Evolutionary conservation across 2,888 invertebrate genomes (phyloP).

Genomic region (Himalopsyche anomala): DNA sequence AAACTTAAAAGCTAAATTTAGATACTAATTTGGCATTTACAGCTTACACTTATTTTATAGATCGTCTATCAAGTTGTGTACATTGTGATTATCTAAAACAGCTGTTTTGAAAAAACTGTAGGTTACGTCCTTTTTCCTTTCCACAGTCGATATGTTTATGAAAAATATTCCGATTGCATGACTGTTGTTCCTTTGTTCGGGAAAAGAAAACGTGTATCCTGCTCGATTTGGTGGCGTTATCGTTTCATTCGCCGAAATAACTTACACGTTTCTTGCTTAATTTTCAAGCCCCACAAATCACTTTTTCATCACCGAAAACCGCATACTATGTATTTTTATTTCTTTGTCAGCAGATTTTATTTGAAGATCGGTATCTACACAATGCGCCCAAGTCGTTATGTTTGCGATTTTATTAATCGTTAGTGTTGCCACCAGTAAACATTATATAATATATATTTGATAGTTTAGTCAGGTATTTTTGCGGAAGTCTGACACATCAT

Average conservation of each 20-base stretch:
- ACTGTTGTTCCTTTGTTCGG: background rate
- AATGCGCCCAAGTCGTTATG: background rate
- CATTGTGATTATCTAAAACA: no score
- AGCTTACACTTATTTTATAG: no score
- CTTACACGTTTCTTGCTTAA: background rate
- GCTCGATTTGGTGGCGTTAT: background rate
- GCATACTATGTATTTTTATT: background rate
- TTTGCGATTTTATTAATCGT: background rate
- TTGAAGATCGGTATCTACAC: background rate
- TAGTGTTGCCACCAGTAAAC: background rate
- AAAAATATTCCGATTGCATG: background rate
- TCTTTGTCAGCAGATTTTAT: background rate
- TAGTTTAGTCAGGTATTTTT: no score
- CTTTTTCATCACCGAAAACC: conserved; percentile 31
- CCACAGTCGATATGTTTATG: background rate
- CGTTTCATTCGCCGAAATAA: background rate
- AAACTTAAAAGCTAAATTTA: no score
- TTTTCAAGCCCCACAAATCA: background rate
- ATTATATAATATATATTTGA: no score
- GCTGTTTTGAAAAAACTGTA: no score
- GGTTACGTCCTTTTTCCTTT: no score
- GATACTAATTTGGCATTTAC: no score
- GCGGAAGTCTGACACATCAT: no score
- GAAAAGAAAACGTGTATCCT: background rate
- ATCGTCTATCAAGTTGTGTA: no score